A percentile compares a stretch with the other conserved stretches of the same genome.
These are phyloP conservation scores for Platygyra sinensis DNA, from an alignment of 64 coral and sea anemone species.

Conservation along the genomic window DNA sequence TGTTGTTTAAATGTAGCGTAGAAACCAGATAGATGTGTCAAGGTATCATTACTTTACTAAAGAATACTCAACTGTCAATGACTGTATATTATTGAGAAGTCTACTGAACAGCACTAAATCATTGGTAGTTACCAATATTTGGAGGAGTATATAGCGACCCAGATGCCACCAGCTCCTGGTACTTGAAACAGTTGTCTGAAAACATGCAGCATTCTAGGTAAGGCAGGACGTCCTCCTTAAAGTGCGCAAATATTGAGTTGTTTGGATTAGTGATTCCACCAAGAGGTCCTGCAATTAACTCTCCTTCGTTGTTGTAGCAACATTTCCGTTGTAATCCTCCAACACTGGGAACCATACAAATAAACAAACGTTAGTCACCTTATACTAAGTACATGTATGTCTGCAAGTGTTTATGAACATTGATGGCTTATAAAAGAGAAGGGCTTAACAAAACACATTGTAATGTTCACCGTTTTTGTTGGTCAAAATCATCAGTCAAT, in stretches of 20 bases:
- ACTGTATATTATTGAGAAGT: no score
- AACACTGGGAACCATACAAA: background rate
- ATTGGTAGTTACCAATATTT: background rate
- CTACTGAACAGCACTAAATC: background rate
- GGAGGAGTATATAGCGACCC: background rate
- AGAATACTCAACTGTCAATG: no score
- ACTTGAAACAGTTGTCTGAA: conserved; percentile 1
- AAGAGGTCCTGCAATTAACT: background rate
- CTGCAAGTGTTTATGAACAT: no score
- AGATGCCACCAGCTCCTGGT: background rate
- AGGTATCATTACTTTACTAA: no score
- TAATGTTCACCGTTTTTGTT: background rate
- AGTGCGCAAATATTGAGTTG: background rate
- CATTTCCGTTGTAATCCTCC: background rate
- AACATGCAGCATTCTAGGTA: conserved; percentile 33
- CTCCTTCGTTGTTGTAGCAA: conserved; percentile 21
- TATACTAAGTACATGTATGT: no score
- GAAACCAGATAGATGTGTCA: no score
- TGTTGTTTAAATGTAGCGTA: no score
- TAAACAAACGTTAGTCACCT: background rate
- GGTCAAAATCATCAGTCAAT: no score
- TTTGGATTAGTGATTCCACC: background rate
- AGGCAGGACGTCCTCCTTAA: background rate
- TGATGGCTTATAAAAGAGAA: background rate
- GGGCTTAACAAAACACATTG: background rate